Evolutionary conservation across 2,113 vertebrate species (phyloP), one percentile per base, ranked within the genome.

Genomic region (Gracilinanus agilis): DNA sequence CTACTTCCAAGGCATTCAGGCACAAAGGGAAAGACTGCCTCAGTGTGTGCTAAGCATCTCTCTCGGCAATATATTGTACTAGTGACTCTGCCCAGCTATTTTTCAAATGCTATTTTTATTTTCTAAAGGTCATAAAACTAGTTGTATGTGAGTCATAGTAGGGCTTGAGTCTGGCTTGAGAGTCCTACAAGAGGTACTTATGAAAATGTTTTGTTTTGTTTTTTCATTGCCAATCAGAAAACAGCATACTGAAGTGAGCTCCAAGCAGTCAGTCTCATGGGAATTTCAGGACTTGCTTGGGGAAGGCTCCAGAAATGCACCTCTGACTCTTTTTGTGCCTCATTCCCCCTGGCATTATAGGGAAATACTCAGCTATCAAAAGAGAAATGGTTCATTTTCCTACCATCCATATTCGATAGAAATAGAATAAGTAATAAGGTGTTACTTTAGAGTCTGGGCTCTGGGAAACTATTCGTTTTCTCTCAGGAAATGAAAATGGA

Each of bases 401-500:
- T 40, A 83, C n/a, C n/a, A 83, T 83, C 40, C 67, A 83, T 83
- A 83, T 40, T 83, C 67, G 9, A 83, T 83, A 23, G 67, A 83
- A 83, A 83, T 83, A 83, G 67, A 40, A 83, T 83, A 83, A 40
- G n/a, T 40, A 40, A 83, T 83, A 40, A 83, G n/a, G 19, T 83
- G 21, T 83, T 40, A 83, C n/a, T 83, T 7, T 40, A 40, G 0
- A 67, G 58, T 27, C 58, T 83, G 67, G n/a, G 27, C n/a, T 8
- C 19, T 90, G 53, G 55, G 90, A 34, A 92, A 90, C 8, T 93
- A 54, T 44, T 40, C 19, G 0, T 25, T 93, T 93, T 91, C 83
- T 49, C 53, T 96, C 44, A 88, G 16, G 91, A 91, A 91, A 1
- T 49, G 16, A 94, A 58, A 95, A 91, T 19, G 9, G 44, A 90